Base-by-base conservation (phyloP, 1,140 invertebrate genomes). In the Neelides sp. region DNA sequence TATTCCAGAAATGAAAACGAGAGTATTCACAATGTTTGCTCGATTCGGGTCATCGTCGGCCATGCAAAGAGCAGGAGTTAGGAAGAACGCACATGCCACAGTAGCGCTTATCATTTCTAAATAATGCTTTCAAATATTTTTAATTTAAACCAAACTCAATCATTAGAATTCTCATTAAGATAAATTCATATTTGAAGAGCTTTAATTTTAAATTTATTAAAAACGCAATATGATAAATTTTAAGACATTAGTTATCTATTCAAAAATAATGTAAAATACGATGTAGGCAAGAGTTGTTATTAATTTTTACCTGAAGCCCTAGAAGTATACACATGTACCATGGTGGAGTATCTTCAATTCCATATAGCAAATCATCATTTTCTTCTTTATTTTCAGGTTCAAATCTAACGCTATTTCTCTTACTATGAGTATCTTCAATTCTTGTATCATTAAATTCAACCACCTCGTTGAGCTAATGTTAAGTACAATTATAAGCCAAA, bases 51-150 rank as follows among this genome's bases (percentile, higher is more conserved):
- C 63, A 22, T 63, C 49, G 4, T 63, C 59, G 1, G 52, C 58
- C 34, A 75, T 69, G 57, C 73, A 75, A 23, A 75, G 50, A 3
- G 35, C 77, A 2, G 82, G 81, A n/a, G 82, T 81, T 34, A 91
- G 64, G 32, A 92, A 79, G 58, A 89, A 85, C 0, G 86, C 85
- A 52, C 85, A 83, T 1, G 83, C 79, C 0, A 90, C 80, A 26
- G 86, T 87, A 0, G 82, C 83, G 0, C 85, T 85, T 27, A 90
- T 83, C 82, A 89, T 86, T 0, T 84, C 87, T 49, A 90, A 65
- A 63, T 88, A 90, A 64, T 90, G 85, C 80, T 91, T 70, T 20
- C 65, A 36, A 37, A 4, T 27, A 42, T 8, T 34, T 24, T 34
- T 41, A 4, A 32, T 8, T 4, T 17, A 8, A 41, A 8, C 17